phyloP scores from a whole-genome alignment of 1,140 invertebrate species.

The Conopomorpha cramerella region DNA sequence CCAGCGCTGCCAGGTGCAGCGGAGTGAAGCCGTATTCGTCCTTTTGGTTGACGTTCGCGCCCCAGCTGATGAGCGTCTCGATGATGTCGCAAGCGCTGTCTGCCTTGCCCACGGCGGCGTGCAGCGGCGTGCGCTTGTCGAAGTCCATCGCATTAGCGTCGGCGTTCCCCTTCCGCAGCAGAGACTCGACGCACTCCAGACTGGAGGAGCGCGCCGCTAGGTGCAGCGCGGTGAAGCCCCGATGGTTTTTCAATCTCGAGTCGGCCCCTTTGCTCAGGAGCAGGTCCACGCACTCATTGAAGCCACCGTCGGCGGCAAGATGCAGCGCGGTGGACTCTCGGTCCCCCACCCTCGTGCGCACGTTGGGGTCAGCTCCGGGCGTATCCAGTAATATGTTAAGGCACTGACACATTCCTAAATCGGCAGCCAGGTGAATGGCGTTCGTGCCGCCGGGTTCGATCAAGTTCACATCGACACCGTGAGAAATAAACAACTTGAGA shows the following conservation, averaged over 20 bases:
- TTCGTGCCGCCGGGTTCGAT: constrained; percentile 72
- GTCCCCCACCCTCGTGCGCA: constrained; percentile 67
- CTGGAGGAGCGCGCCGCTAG: constrained; percentile 76
- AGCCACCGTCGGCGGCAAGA: constrained; percentile 79
- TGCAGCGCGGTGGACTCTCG: constrained; percentile 78
- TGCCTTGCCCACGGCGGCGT: constrained; percentile 77
- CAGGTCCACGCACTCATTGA: constrained; percentile 72
- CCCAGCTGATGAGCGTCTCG: constrained; percentile 74
- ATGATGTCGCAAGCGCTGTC: constrained; percentile 76
- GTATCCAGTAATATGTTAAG: constrained; percentile 71
- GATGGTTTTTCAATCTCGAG: constrained; percentile 70
- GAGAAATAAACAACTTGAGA: constrained; percentile 70
- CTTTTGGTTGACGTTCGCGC: constrained; percentile 81
- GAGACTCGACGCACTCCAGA: constrained; percentile 75
- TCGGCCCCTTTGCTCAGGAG: constrained; percentile 75
- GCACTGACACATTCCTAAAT: constrained; percentile 72
- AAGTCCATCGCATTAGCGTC: constrained; percentile 77
- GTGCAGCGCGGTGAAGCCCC: constrained; percentile 79
- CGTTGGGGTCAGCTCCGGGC: constrained; percentile 64
- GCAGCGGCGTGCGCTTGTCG: constrained; percentile 76
- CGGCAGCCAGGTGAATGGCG: constrained; percentile 76
- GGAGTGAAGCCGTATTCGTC: constrained; percentile 90
- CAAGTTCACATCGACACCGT: constrained; percentile 71
- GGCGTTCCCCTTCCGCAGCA: constrained; percentile 72
- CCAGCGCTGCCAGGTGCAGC: constrained; percentile 83